These are phyloP conservation scores for Peromyscus attwateri DNA, from an alignment of 2,797 vertebrate species.

Conservation along the genomic window DNA sequence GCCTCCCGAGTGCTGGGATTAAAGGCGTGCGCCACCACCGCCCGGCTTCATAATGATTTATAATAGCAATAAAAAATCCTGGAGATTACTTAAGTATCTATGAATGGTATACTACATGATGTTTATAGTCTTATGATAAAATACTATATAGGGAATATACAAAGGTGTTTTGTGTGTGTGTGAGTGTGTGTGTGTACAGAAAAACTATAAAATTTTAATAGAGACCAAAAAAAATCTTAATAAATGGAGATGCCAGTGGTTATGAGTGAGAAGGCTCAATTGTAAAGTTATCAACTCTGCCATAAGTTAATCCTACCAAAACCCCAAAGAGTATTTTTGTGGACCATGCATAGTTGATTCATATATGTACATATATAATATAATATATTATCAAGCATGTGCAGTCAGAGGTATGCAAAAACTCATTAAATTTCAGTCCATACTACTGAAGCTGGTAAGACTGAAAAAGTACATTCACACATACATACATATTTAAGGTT, in stretches of 20 bases:
- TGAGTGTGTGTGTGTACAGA: background rate
- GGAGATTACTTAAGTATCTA: background rate
- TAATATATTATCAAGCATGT: background rate
- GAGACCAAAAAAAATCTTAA: background rate
- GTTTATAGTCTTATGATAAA: background rate
- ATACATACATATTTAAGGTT: background rate
- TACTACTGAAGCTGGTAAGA: background rate
- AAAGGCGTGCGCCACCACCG: too few relatives aligned
- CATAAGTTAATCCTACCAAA: slow-evolving; percentile 40
- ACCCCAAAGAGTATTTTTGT: background rate
- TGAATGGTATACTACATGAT: background rate
- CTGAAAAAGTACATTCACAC: background rate
- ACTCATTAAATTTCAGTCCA: background rate
- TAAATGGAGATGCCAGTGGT: background rate
- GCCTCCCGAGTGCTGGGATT: too few relatives aligned
- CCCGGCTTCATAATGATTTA: background rate
- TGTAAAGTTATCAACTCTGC: slow-evolving; percentile 18
- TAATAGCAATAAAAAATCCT: slow-evolving; percentile 19
- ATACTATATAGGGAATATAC: background rate
- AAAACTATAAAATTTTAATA: slow-evolving; percentile 29
- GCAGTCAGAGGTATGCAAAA: background rate
- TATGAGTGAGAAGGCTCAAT: background rate
- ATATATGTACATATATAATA: background rate
- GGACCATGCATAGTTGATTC: background rate
- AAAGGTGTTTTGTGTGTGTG: background rate